phyloP scores from a whole-genome alignment of 2,113 vertebrate species.

The Rissa tridactyla region DNA sequence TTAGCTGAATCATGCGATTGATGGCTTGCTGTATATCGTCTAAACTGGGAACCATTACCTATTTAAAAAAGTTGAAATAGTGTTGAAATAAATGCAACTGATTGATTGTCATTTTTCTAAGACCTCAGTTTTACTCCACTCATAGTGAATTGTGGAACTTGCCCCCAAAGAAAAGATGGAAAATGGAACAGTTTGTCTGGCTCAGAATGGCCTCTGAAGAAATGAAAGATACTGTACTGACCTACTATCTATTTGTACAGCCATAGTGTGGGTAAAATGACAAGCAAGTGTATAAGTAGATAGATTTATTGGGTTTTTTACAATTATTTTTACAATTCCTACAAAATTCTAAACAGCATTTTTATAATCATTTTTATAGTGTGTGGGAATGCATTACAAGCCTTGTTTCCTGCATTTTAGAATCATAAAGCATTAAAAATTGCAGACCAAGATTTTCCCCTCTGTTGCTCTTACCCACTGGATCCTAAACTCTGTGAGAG shows the following conservation, averaged over 20 bases:
- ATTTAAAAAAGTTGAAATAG: not conserved
- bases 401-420: not conserved
- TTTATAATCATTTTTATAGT: not conserved
- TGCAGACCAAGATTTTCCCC: not conserved
- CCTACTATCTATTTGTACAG: not conserved
- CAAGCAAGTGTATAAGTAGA: not conserved
- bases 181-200: not conserved
- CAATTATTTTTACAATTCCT: not conserved
- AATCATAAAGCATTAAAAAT: not conserved
- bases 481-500: not conserved
- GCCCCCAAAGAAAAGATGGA: not conserved
- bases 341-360: not conserved
- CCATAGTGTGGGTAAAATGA: not conserved
- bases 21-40: slow-evolving; percentile 82
- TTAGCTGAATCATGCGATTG: slow-evolving; percentile 73
- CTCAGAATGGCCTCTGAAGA: not conserved
- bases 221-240: not conserved
- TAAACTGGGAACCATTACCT: slow-evolving; percentile 82
- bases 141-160: not conserved
- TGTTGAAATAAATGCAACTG: not conserved
- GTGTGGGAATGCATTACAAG: not conserved
- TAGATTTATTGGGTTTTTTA: not conserved
- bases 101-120: not conserved
- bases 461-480: not conserved
- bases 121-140: not conserved